Evolutionary conservation across 1,140 invertebrate species (phyloP).

Genomic region (Riptortus pedestris): DNA sequence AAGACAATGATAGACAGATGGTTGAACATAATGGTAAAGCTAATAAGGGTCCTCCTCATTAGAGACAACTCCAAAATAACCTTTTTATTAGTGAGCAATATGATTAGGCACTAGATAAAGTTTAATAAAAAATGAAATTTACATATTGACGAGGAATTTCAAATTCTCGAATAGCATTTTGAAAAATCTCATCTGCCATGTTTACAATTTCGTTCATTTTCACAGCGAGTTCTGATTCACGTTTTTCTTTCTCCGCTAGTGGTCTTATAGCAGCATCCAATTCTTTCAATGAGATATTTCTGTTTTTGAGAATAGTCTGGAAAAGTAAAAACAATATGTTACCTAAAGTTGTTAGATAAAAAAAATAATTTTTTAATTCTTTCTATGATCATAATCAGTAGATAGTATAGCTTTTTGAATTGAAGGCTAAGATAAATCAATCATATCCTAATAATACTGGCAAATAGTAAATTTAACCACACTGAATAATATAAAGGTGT

Average conservation of each 20-base stretch:
- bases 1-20: too few species aligned
- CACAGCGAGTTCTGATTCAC: background rate
- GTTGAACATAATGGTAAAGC: too few species aligned
- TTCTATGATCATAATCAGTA: too few species aligned
- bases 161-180: background rate
- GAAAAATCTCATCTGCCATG: constrained; percentile 19
- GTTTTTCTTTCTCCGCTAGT: constrained; percentile 16
- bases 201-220: constrained; percentile 12
- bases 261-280: constrained; percentile 14
- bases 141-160: background rate
- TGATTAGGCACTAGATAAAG: too few species aligned
- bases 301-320: constrained; percentile 15
- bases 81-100: too few species aligned
- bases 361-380: background rate
- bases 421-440: background rate
- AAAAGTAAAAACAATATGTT: background rate
- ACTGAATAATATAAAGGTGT: too few species aligned
- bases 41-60: too few species aligned
- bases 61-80: too few species aligned
- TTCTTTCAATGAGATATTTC: constrained; percentile 1
- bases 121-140: too few species aligned
- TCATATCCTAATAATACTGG: background rate
- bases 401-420: too few species aligned
- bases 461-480: background rate
- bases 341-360: background rate